phyloP scores from a whole-genome alignment of 2,113 vertebrate genomes.

The Eolophus roseicapilla region DNA sequence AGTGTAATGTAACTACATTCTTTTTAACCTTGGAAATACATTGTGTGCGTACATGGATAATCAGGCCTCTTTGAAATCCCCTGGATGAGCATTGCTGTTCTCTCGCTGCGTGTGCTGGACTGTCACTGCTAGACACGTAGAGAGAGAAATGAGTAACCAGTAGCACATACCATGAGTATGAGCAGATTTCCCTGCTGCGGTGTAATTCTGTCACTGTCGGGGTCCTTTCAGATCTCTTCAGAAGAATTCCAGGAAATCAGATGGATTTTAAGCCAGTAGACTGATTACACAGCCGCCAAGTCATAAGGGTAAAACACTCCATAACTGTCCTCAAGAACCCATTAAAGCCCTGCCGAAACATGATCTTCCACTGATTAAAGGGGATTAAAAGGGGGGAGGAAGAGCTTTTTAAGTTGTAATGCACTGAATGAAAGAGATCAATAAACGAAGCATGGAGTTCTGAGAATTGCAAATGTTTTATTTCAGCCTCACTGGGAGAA shows the following conservation, averaged over 20 bases:
- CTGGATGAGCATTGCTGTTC: neutral
- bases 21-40: neutral
- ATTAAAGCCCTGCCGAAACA: conserved; percentile 30
- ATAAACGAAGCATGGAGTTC: neutral
- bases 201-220: neutral
- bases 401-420: neutral
- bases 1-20: neutral
- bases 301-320: neutral
- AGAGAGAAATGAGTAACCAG: neutral
- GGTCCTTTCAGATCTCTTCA: conserved; percentile 6
- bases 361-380: conserved; percentile 36
- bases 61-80: neutral
- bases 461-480: conserved; percentile 16
- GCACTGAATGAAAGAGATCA: conserved; percentile 15
- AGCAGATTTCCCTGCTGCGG: neutral
- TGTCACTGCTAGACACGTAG: neutral
- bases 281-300: neutral
- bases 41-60: neutral
- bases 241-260: conserved; percentile 47
- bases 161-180: neutral
- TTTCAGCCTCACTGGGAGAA: conserved; percentile 5
- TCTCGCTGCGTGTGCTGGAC: rapidly evolving
- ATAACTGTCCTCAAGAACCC: conserved; percentile 6
- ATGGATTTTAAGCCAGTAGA: conserved; percentile 17
- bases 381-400: neutral